Percentiles rank a stretch among this genome's conserved stretches.
phyloP scores from a whole-genome alignment of 2,888 invertebrate genomes.

The Dryadula phaetusa region DNA sequence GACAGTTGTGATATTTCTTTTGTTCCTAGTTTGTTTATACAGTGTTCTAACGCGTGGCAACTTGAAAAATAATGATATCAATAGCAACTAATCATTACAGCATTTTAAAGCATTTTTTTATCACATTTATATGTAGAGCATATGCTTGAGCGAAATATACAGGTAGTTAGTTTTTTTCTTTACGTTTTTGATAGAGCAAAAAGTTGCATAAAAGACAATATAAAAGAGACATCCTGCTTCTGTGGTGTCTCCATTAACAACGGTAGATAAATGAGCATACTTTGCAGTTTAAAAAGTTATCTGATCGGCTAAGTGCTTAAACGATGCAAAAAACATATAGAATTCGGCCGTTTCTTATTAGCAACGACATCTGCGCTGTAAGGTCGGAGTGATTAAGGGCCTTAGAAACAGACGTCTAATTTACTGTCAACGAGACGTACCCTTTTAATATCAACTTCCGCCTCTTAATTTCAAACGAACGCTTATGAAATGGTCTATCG shows the following conservation, averaged over 20 bases:
- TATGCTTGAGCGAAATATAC: neutral
- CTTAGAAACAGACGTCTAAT: slow-evolving; percentile 43
- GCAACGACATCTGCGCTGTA: slow-evolving; percentile 68
- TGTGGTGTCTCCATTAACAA: slow-evolving; percentile 46
- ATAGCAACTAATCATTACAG: slow-evolving; percentile 41
- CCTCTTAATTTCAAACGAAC: slow-evolving; percentile 32
- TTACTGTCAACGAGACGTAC: slow-evolving; percentile 38
- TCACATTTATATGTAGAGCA: too few relatives aligned
- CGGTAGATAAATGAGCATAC: slow-evolving; percentile 63
- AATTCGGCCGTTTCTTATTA: slow-evolving; percentile 64
- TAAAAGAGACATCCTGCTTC: slow-evolving; percentile 38
- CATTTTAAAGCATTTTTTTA: neutral
- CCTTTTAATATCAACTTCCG: slow-evolving; percentile 40
- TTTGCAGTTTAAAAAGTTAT: slow-evolving; percentile 73
- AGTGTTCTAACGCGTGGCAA: slow-evolving; percentile 70
- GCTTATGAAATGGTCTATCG: slow-evolving; percentile 29
- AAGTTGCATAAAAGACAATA: slow-evolving; percentile 17
- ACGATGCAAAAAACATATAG: slow-evolving; percentile 63
- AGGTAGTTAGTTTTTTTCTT: neutral
- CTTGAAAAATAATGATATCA: slow-evolving; percentile 66
- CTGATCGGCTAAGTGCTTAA: slow-evolving; percentile 64
- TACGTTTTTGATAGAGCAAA: neutral
- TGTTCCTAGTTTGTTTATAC: slow-evolving; percentile 66
- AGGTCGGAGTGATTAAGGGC: slow-evolving; percentile 24
- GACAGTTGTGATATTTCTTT: slow-evolving; percentile 67